Evolutionary conservation across 92 coral and sea anemone genomes (phyloP).

Genomic region (Epizoanthus stellaris): DNA sequence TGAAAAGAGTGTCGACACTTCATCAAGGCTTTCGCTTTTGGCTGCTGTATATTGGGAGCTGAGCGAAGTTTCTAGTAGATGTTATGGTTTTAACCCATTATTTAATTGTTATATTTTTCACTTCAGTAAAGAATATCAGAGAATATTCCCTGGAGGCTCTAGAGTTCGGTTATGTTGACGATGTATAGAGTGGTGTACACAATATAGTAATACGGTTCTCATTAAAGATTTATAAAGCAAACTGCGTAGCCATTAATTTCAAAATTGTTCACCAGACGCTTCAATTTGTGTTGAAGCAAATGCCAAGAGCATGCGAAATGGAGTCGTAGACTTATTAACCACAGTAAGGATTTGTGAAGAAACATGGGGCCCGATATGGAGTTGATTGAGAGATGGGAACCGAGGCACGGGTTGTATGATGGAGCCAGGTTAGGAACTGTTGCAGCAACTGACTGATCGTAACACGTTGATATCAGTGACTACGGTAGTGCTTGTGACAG

Average conservation of each 20-base stretch:
- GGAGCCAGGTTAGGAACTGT: too few species aligned
- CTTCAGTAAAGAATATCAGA: not conserved
- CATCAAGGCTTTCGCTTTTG: too few species aligned
- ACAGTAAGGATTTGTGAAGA: not conserved
- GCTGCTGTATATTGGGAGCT: too few species aligned
- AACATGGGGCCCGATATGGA: too few species aligned
- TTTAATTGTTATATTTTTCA: slow-evolving; percentile 30
- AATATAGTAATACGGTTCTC: not conserved
- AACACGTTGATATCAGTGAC: too few species aligned
- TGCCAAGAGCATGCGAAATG: not conserved
- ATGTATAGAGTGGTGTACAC: not conserved
- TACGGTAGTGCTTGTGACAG: too few species aligned
- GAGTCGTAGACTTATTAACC: not conserved
- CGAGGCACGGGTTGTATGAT: too few species aligned
- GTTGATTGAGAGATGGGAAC: too few species aligned
- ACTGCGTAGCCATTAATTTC: slow-evolving; percentile 7
- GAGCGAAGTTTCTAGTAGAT: not conserved
- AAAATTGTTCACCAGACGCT: slow-evolving; percentile 13
- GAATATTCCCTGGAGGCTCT: slow-evolving; percentile 4
- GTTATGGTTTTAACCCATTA: not conserved
- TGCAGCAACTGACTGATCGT: too few species aligned
- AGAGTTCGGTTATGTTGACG: not conserved
- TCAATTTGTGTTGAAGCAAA: slow-evolving; percentile 1
- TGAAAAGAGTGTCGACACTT: too few species aligned
- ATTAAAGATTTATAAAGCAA: slow-evolving; percentile 23